Evolutionary conservation across 2,113 vertebrate species (phyloP).

Genomic region (Hemibagrus wyckioides): DNA sequence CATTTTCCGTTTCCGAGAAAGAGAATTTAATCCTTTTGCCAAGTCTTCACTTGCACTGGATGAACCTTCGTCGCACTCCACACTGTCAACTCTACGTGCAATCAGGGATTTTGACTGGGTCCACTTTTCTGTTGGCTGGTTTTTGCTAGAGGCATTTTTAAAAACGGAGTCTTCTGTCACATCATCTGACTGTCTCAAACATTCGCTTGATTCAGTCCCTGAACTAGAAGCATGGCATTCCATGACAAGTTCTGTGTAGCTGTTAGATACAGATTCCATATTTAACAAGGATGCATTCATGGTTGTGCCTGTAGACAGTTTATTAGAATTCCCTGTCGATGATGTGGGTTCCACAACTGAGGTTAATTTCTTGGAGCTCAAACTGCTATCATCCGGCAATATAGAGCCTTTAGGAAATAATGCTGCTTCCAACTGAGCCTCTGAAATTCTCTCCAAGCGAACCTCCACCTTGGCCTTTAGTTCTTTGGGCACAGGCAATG

Average conservation of each 20-base stretch:
- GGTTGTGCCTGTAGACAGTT: not conserved
- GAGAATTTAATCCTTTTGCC: conserved; percentile 13
- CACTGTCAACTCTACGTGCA: not conserved
- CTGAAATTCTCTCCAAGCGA: conserved; percentile 51
- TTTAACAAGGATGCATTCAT: not conserved
- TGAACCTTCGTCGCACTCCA: conserved; percentile 26
- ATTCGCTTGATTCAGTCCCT: not conserved
- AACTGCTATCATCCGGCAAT: not conserved
- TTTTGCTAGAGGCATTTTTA: conserved; percentile 17
- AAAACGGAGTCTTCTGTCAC: conserved; percentile 16
- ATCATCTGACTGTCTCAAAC: conserved; percentile 7
- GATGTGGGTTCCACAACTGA: not conserved
- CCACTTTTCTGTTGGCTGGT: conserved; percentile 8
- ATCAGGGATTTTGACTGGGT: not conserved
- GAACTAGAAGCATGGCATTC: conserved; percentile 22
- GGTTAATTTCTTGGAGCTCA: not conserved
- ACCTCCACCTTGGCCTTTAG: conserved; percentile 46
- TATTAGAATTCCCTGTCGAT: not conserved
- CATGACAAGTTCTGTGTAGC: not conserved
- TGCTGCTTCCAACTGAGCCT: conserved; percentile 49
- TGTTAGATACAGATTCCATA: not conserved
- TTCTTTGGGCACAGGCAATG: conserved; percentile 9
- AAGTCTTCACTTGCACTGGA: conserved; percentile 30
- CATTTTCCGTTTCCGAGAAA: conserved; percentile 35
- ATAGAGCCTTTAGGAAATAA: conserved; percentile 32